Base-by-base conservation (phyloP, 2,797 vertebrate species). In the Gymnocypris eckloni region DNA sequence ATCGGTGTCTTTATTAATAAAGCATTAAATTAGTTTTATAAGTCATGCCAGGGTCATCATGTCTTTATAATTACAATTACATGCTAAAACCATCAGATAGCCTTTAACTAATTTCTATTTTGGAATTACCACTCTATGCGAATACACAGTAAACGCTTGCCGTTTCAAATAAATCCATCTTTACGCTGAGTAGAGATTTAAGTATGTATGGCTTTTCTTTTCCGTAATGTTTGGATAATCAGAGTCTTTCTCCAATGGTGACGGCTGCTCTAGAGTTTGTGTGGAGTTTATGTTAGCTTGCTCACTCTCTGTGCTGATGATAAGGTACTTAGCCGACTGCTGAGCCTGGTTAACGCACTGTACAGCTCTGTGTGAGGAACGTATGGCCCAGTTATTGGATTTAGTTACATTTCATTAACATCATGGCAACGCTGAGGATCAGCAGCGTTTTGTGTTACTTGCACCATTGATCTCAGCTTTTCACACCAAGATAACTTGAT, bases 11-110 rank as follows among this genome's bases (percentile, higher is more conserved):
- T 61, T 39, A 59, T 64, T 85, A 87, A 85, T 85, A 85, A 77
- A 82, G 78, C 52, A 13, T 84, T 82, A 76, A 79, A 78, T 82
- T 78, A 78, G 72, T 81, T 85, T 81, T 82, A 71, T 71, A 81
- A 82, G 83, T 69, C 83, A 81, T 71, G 80, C 79, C 72, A 82
- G 86, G 78, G 78, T 81, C 72, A 73, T 85, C 87, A 66, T 88
- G 87, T 82, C 72, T 78, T 79, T 73, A 12, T 88, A 85, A 87
- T 85, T 85, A 85, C 71, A 87, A 72, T 87, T 85, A 78, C 54
- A 78, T 61, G 78, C 61, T 71, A 82, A 87, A 81, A 78, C 16
- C 25, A 67, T 76, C 76, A 73, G 43, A 88, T 79, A 64, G 59
- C 37, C 61, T 70, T 15, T 81, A 75, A 73, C 61, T 67, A 81